These are phyloP conservation scores for Argyrosomus japonicus DNA, from an alignment of 2,113 vertebrate species.

Conservation along the genomic window DNA sequence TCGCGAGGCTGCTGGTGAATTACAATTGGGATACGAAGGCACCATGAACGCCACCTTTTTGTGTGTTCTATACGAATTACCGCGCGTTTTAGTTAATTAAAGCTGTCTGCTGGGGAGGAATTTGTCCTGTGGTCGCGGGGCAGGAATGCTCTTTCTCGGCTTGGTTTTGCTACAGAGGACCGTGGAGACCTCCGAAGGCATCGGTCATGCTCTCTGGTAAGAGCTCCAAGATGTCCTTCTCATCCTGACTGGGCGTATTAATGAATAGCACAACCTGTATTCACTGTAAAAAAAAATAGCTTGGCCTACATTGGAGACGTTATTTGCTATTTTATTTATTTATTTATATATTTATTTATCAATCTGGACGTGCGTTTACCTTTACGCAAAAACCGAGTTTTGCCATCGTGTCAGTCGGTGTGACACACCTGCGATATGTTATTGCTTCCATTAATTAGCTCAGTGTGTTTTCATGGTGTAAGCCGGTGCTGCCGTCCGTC, in stretches of 20 bases:
- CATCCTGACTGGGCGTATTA: slow-evolving; percentile 41
- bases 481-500: slow-evolving; percentile 22
- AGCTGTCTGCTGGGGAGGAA: not conserved
- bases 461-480: not conserved
- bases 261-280: slow-evolving; percentile 10
- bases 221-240: slow-evolving; percentile 66
- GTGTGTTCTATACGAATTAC: not conserved
- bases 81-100: slow-evolving; percentile 10
- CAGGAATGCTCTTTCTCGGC: slow-evolving; percentile 48
- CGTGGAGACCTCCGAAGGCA: slow-evolving; percentile 68
- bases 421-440: slow-evolving; percentile 66
- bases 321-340: not conserved
- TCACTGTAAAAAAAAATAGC: not conserved
- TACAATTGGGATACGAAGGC: slow-evolving; percentile 56
- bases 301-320: not conserved
- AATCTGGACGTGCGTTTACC: not conserved
- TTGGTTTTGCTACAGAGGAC: slow-evolving; percentile 56
- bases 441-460: slow-evolving; percentile 27
- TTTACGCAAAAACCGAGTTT: not conserved
- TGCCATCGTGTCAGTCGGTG: slow-evolving; percentile 19
- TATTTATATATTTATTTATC: not conserved
- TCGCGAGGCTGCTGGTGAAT: slow-evolving; percentile 69
- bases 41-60: slow-evolving; percentile 19
- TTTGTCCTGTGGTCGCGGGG: not conserved
- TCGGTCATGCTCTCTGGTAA: slow-evolving; percentile 79